Conservation (phyloP, 2,888 invertebrate species). For the Exephanes ischioxanthus region DNA sequence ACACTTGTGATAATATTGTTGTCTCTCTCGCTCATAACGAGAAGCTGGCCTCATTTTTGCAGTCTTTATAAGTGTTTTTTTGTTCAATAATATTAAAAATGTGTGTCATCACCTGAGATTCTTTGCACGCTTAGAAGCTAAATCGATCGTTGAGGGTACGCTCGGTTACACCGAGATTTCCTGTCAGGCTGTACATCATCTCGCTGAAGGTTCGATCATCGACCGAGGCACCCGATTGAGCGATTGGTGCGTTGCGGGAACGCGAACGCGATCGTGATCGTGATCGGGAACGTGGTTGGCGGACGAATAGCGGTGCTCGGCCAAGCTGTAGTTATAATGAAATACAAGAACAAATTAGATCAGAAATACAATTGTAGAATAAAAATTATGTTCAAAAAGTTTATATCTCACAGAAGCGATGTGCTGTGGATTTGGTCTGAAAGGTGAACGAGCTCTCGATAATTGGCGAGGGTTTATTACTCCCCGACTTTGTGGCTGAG, state of each 20-base stretch:
- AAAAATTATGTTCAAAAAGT: neutral
- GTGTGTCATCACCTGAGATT: constrained; percentile 8
- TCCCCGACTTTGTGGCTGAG: constrained; percentile 70
- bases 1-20: constrained; percentile 3
- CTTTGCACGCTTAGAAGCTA: constrained; percentile 75
- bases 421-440: constrained; percentile 77
- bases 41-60: constrained; percentile 26
- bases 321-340: constrained; percentile 63
- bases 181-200: constrained; percentile 82
- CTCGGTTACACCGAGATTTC: constrained; percentile 81
- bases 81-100: constrained; percentile 23
- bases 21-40: constrained; percentile 10
- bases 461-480: constrained; percentile 73
- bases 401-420: constrained; percentile 73
- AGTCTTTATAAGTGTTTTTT: constrained; percentile 55
- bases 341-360: constrained; percentile 12
- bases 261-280: constrained; percentile 81
- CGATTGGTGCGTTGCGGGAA: constrained; percentile 73
- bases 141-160: constrained; percentile 84
- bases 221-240: constrained; percentile 73
- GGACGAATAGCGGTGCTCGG: constrained; percentile 73
- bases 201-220: constrained; percentile 82
- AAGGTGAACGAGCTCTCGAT: constrained; percentile 80
- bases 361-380: neutral
- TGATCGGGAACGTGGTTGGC: constrained; percentile 76